Percentiles rank a stretch among this genome's conserved stretches.
phyloP scores from a whole-genome alignment of 2,888 invertebrate genomes.

The Agrochola lychnidis region DNA sequence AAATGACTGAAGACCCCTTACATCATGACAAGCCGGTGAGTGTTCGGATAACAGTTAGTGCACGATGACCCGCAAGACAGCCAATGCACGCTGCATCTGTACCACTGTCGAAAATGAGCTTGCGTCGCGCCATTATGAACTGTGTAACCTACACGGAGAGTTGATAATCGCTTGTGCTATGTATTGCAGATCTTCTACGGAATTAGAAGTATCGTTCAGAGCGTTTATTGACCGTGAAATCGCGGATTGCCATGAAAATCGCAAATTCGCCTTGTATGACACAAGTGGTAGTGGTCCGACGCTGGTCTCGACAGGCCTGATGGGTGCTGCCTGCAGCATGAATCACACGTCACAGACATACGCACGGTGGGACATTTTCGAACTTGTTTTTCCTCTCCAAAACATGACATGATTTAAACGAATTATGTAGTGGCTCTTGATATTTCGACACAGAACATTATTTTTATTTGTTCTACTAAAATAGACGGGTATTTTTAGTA shows the following conservation, averaged over 20 bases:
- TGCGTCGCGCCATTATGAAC: slow-evolving; percentile 44
- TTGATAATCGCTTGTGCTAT: slow-evolving; percentile 49
- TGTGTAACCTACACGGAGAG: slow-evolving; percentile 45
- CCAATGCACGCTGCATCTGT: slow-evolving; percentile 62
- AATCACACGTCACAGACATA: slow-evolving; percentile 42
- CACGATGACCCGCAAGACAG: slow-evolving; percentile 55
- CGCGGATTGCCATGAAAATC: slow-evolving; percentile 56
- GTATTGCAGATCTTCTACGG: slow-evolving; percentile 44
- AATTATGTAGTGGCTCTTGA: slow-evolving; percentile 17
- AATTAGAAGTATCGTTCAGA: slow-evolving; percentile 60
- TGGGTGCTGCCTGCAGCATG: slow-evolving; percentile 36
- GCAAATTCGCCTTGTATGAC: slow-evolving; percentile 50
- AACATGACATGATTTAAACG: slow-evolving; percentile 37
- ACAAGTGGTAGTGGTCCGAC: slow-evolving; percentile 26
- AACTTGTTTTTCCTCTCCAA: slow-evolving; percentile 58
- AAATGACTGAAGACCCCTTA: slow-evolving; percentile 88
- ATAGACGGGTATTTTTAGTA: slow-evolving; percentile 18
- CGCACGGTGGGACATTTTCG: slow-evolving; percentile 39
- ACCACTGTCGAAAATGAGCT: slow-evolving; percentile 45
- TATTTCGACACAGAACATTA: slow-evolving; percentile 5
- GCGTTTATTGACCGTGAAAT: slow-evolving; percentile 68
- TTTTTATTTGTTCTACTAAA: slow-evolving; percentile 25
- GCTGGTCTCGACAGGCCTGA: slow-evolving; percentile 38
- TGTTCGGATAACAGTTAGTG: slow-evolving; percentile 66
- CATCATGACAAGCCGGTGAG: slow-evolving; percentile 89